Evolutionary conservation across 1,140 invertebrate species (phyloP), one percentile per base, ranked within the genome.

Genomic region (Lasioglossum baleicum): DNA sequence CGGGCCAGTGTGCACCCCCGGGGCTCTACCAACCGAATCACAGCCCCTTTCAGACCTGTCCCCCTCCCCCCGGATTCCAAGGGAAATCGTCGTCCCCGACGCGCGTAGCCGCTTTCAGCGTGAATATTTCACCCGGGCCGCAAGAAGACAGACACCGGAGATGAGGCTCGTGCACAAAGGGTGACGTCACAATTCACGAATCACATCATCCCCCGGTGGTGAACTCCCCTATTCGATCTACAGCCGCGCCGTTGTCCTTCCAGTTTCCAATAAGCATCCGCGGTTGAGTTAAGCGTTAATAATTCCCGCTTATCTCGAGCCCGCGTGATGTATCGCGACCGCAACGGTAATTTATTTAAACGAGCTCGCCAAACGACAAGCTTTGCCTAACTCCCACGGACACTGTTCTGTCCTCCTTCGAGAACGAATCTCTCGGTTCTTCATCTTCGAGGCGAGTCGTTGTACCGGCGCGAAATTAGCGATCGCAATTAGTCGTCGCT

Each of bases 261-360:
- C 35, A 58, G 48, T 77, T 73, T 75, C 64, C 63, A 66, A 73
- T 72, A 58, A 66, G 26, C 51, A 71, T 60, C 48, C 66, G 40
- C 67, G 51, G 15, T 5, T 1, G 51, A 20, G 51, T 53, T 53
- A 20, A 31, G 61, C 61, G 66, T 85, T 85, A 84, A 85, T 85
- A 83, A 85, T 85, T 85, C 68, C n/a, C n/a, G 68, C 58, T 85
- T 85, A 84, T 77, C 82, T 84, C 79, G 72, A 80, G 69, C 65
- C 44, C 63, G 53, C 65, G 26, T 73, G 81, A 75, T 75, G 56
- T 70, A 66, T 61, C 26, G 68, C 74, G 48, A 72, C 31, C 44
- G n/a, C 17, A 3, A n/a, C 15, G 60, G 44, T 77, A 81, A 85
- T 81, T 81, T 77, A 84, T 84, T 61, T 31, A 44, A 48, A 60